A percentile compares a stretch with the other conserved stretches of the same genome.
These are phyloP conservation scores for Ectropis grisescens DNA, from an alignment of 1,140 invertebrate species.

Conservation along the genomic window DNA sequence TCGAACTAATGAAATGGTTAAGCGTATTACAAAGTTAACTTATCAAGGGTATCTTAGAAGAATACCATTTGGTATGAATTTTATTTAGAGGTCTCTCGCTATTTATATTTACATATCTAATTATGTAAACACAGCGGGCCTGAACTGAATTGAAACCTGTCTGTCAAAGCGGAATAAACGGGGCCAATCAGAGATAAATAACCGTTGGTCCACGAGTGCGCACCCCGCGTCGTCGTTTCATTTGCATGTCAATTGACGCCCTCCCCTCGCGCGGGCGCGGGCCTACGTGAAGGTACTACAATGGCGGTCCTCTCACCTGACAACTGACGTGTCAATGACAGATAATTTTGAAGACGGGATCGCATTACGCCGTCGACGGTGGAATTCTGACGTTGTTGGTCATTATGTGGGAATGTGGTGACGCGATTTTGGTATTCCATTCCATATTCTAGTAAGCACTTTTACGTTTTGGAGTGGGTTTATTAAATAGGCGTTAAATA, in stretches of 20 bases:
- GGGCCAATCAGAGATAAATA: slow-evolving; percentile 64
- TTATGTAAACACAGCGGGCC: slow-evolving; percentile 27
- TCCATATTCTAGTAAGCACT: neutral
- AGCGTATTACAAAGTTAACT: too few relatives aligned
- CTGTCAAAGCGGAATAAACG: slow-evolving; percentile 56
- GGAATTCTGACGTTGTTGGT: too few relatives aligned
- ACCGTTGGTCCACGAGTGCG: slow-evolving; percentile 43
- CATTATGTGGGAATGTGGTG: too few relatives aligned
- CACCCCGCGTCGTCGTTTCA: slow-evolving; percentile 44
- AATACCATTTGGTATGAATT: too few relatives aligned
- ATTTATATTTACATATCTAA: slow-evolving; percentile 33
- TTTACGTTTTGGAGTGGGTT: too few relatives aligned
- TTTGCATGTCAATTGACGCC: slow-evolving; percentile 54
- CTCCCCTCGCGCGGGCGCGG: slow-evolving; percentile 17
- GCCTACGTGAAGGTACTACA: slow-evolving; percentile 18
- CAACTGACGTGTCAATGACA: slow-evolving; percentile 1
- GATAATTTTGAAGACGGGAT: too few relatives aligned
- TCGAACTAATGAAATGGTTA: too few relatives aligned
- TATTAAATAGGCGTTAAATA: too few relatives aligned
- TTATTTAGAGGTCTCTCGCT: too few relatives aligned
- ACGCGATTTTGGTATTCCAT: too few relatives aligned
- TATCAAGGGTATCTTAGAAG: too few relatives aligned
- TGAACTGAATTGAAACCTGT: slow-evolving; percentile 48
- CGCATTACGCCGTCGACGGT: too few relatives aligned
- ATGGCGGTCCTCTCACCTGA: slow-evolving; percentile 42